Evolutionary conservation across 2,888 invertebrate genomes (phyloP).

Genomic region (Mythimna ferrago): DNA sequence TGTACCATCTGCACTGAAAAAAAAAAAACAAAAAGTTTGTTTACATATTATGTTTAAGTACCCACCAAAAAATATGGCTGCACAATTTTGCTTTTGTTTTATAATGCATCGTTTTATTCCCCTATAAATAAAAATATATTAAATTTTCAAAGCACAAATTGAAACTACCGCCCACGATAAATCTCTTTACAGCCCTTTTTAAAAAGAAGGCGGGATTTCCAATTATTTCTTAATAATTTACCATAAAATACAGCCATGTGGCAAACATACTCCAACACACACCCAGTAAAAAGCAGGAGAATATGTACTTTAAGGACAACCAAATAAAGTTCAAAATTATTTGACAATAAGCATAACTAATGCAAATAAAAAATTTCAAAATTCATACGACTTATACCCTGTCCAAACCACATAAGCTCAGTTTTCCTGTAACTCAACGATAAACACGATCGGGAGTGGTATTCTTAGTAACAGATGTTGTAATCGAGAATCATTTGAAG

Average conservation of each 20-base stretch:
- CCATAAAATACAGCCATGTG: conserved; percentile 72
- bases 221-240: conserved; percentile 71
- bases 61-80: not conserved
- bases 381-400: not conserved
- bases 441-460: conserved; percentile 51
- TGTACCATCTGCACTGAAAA: not conserved
- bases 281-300: not conserved
- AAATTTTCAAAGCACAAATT: conserved; percentile 57
- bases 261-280: conserved; percentile 55
- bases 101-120: conserved; percentile 20
- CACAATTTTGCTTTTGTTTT: too few species aligned
- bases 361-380: conserved; percentile 33
- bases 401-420: conserved; percentile 26
- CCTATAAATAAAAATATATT: conserved; percentile 57
- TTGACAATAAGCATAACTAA: conserved; percentile 20
- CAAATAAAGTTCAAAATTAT: conserved; percentile 56
- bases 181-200: conserved; percentile 53
- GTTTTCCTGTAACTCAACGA: conserved; percentile 22
- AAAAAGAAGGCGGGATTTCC: conserved; percentile 57
- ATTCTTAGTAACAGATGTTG: conserved; percentile 83
- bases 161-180: conserved; percentile 59
- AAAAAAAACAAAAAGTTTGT: not conserved
- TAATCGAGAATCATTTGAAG: conserved; percentile 84
- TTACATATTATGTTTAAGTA: not conserved
- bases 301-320: conserved; percentile 41